A percentile compares a stretch with the other conserved stretches of the same genome.
Evolutionary conservation across 2,888 invertebrate species (phyloP).

Genomic region (Zygothrica quintamaculata): DNA sequence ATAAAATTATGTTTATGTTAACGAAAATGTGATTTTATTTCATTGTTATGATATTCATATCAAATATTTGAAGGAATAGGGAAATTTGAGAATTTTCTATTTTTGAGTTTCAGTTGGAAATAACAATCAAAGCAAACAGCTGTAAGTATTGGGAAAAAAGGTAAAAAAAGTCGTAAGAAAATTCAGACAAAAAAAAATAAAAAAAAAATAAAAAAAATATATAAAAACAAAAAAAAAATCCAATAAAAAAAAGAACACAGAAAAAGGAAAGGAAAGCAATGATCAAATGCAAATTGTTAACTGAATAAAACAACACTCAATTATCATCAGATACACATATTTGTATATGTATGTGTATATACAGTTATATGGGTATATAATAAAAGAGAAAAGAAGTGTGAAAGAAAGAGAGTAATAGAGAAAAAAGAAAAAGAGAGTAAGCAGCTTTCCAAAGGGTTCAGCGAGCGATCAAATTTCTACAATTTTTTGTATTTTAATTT

Average conservation of each 20-base stretch:
- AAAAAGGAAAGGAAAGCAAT: not conserved
- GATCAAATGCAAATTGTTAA: not conserved
- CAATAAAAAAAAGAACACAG: conserved; percentile 3
- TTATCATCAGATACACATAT: not conserved
- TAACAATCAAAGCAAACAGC: conserved; percentile 23
- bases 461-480: no score
- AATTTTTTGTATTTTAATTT: no score
- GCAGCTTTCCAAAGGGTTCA: no score
- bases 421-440: no score
- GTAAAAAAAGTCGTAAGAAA: not conserved
- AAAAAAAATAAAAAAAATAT: no score
- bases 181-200: not conserved
- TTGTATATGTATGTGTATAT: not conserved
- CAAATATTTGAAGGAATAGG: conserved; percentile 39
- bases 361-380: not conserved
- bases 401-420: no score
- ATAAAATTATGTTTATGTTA: no score
- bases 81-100: conserved; percentile 33
- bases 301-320: no score
- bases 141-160: conserved; percentile 13
- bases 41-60: conserved; percentile 23
- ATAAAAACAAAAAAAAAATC: conserved; percentile 4
- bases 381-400: no score
- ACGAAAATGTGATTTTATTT: conserved; percentile 21
- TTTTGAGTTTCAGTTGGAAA: conserved; percentile 31